Conservation (phyloP, 2,888 invertebrate genomes). For the Tetramorium bicarinatum region DNA sequence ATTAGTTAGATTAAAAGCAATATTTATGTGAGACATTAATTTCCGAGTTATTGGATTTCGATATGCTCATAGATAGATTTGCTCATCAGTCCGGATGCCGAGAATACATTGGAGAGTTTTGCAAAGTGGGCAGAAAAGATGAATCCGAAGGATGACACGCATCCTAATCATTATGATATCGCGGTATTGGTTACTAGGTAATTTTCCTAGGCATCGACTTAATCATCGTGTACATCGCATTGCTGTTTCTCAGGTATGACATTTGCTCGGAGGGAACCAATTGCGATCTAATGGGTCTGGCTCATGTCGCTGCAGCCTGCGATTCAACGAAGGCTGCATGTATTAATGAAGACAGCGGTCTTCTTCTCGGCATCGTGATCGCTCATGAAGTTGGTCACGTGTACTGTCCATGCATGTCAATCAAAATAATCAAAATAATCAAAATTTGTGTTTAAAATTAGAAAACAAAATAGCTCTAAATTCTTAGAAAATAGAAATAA, state of each 20-base stretch:
- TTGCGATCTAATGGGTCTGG: slow-evolving; percentile 93
- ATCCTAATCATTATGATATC: slow-evolving; percentile 96
- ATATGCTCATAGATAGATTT: slow-evolving; percentile 85
- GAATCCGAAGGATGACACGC: slow-evolving; percentile 91
- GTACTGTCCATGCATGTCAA: slow-evolving; percentile 87
- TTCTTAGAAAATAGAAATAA: not conserved
- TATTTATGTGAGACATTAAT: slow-evolving; percentile 1
- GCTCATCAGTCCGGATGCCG: slow-evolving; percentile 87
- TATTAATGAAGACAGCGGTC: slow-evolving; percentile 96
- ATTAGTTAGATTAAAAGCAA: not conserved
- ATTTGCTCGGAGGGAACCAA: slow-evolving; percentile 76
- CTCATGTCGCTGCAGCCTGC: slow-evolving; percentile 96
- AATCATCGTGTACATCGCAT: not conserved
- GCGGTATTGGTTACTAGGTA: slow-evolving; percentile 94
- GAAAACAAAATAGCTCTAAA: not conserved
- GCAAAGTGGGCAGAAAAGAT: slow-evolving; percentile 89
- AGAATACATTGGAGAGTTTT: slow-evolving; percentile 89
- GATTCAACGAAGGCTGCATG: slow-evolving; percentile 94
- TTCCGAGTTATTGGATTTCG: slow-evolving; percentile 23
- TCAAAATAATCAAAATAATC: too few relatives aligned
- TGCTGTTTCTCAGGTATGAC: slow-evolving; percentile 73
- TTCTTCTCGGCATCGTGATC: slow-evolving; percentile 95
- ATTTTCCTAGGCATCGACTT: slow-evolving; percentile 82
- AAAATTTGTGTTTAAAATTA: not conserved
- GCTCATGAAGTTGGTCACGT: slow-evolving; percentile 97